Evolutionary conservation across 2,113 vertebrate species (phyloP).

Genomic region (Vulpes ferrilata): DNA sequence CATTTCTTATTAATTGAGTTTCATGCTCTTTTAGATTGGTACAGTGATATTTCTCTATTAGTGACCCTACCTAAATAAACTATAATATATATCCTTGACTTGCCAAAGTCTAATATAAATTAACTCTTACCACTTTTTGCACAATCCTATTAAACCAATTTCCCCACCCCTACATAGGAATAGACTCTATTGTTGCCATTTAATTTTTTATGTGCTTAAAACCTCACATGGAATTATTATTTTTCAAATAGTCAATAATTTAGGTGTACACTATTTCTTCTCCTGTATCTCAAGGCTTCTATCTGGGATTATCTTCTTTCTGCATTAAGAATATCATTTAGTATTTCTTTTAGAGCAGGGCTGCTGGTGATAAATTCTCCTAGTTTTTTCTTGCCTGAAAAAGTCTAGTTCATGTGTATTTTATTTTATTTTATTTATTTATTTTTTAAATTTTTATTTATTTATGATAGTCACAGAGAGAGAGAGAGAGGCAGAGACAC

Average conservation of each 20-base stretch:
- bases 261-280: background rate
- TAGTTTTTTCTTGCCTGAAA: background rate
- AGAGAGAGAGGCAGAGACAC: too few species aligned
- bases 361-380: background rate
- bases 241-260: background rate
- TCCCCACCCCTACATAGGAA: background rate
- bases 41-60: background rate
- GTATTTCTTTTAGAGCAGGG: background rate
- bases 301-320: background rate
- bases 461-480: too few species aligned
- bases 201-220: constrained; percentile 12
- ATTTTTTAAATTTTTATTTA: too few species aligned
- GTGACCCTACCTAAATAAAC: constrained; percentile 12
- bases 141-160: background rate
- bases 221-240: background rate
- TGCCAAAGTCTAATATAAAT: background rate
- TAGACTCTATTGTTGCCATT: background rate
- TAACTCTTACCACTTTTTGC: background rate
- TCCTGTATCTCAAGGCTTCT: background rate
- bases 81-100: background rate
- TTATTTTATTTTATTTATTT: background rate
- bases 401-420: background rate
- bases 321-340: background rate
- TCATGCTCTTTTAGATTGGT: background rate
- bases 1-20: background rate